Base-by-base conservation (phyloP, 2,888 invertebrate genomes). In the Creontiades dilutus region DNA sequence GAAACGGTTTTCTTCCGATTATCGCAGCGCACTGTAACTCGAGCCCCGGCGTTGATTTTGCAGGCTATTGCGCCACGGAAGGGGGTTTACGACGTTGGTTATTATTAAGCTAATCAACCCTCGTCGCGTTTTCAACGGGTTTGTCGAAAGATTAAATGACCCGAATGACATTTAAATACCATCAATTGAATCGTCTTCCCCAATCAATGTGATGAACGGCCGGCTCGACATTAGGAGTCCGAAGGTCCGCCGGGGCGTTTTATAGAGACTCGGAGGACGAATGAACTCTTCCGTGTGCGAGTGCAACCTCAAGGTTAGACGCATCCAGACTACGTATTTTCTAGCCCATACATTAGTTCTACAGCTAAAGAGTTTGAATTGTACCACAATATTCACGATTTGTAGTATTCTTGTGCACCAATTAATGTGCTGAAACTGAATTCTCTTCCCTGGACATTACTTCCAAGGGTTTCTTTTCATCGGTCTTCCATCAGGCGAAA, bases 41-140 rank as follows among this genome's bases (percentile, higher is more conserved):
- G 61, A 61, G 9, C n/a, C 19, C n/a, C 19, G 19, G 68, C 7
- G 68, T 68, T 68, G 68, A 68, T 68, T 68, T 68, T 68, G 68
- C 23, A 12, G 16, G 68, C 9, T 68, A 68, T 68, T 68, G 68
- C 68, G 68, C 23, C 19, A 68, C 23, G 12, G 68, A 23, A 19
- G 37, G 37, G n/a, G 37, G 68, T 68, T 68, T 68, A 68, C 68
- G 68, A 68, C 23, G 68, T 68, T 23, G 23, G 68, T 23, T 68
- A 68, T 68, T 68, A 68, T 68, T 68, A 37, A 68, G 68, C 68
- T 68, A 68, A 68, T 68, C 61, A 61, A 61, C n/a, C 61, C 61
- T 61, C 61, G 19, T 61, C 27, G 68, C 68, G 68, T 68, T 68
- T 68, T 68, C 68, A 68, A 23, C 23, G 68, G 23, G 68, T 68